Base-by-base conservation (phyloP, 2,888 invertebrate species). In the Parnassius mnemosyne region DNA sequence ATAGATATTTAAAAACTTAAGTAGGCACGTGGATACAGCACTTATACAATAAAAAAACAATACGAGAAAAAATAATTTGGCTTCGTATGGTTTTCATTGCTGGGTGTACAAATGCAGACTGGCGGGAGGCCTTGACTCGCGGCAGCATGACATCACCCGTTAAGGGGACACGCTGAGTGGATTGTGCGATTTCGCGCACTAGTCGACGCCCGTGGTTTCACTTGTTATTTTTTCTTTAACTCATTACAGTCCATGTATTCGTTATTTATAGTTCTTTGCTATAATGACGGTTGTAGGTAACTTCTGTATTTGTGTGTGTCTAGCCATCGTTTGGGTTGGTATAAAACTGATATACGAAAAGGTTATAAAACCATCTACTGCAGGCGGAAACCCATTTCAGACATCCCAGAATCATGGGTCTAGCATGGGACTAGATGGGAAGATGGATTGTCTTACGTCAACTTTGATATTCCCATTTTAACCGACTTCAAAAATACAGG, bases 21-120 rank as follows among this genome's bases (percentile, higher is more conserved):
- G 86, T 87, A 53, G 80, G 84, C 75, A 83, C 84, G 83, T 81
- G 80, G 70, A 80, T 83, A 73, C 74, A 69, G 75, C 85, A 87
- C 84, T 87, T 85, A 82, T 72, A 77, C 72, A 77, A 72, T 73
- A 68, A 73, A 70, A 81, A 77, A 81, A 75, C 70, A 67, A 71
- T 76, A 73, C 71, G 79, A 77, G 76, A 71, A 68, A 69, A 68
- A 65, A 69, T 68, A 66, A 72, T 74, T 75, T 73, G 64, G 59
- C 66, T 72, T 70, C 77, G 75, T 79, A 76, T 75, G 75, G 83
- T 80, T 84, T 80, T 88, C 90, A 89, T 89, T 80, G 87, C 90
- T 70, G 78, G 80, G 76, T 79, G 76, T 82, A 67, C 77, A 67
- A 71, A 73, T 75, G 75, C 73, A 75, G 80, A 89, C 87, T 88